A percentile compares a stretch with the other conserved stretches of the same genome.
Evolutionary conservation across 2,888 invertebrate genomes (phyloP).

Genomic region (Blastobasis adustella): DNA sequence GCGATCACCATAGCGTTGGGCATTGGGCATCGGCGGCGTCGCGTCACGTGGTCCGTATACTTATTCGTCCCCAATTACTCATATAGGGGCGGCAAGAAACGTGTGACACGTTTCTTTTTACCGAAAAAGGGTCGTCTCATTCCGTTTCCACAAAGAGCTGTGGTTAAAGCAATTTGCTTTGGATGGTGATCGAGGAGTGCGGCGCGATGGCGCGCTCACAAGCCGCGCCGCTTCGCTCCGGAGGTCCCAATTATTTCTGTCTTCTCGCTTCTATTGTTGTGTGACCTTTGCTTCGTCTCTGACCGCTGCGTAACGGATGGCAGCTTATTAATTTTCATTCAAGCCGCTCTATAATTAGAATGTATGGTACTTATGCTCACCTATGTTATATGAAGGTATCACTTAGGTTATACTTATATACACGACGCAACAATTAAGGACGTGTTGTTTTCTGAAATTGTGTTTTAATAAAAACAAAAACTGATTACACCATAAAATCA

Average conservation of each 20-base stretch:
- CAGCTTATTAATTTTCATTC: no score
- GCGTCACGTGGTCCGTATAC: slow-evolving; percentile 21
- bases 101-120: slow-evolving; percentile 32
- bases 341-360: no score
- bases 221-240: slow-evolving; percentile 21
- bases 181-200: slow-evolving; percentile 28
- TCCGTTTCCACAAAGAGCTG: slow-evolving; percentile 35
- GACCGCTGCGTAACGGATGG: slow-evolving; percentile 9
- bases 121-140: slow-evolving; percentile 37
- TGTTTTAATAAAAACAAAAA: no score
- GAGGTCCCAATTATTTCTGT: slow-evolving; percentile 42
- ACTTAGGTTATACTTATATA: no score
- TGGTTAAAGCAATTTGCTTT: slow-evolving; percentile 52
- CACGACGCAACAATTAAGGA: no score
- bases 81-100: slow-evolving; percentile 35
- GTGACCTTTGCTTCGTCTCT: slow-evolving; percentile 21
- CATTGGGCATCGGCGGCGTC: slow-evolving; percentile 15
- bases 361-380: no score
- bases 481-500: slow-evolving; percentile 19
- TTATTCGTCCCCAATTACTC: slow-evolving; percentile 41
- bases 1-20: slow-evolving; percentile 2
- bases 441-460: no score
- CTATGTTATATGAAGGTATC: no score
- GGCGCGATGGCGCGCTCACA: no score
- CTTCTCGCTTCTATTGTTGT: slow-evolving; percentile 32